Percentiles rank a stretch among this genome's conserved stretches.
Evolutionary conservation across 2,113 vertebrate genomes (phyloP).

Genomic region (Picathartes gymnocephalus): DNA sequence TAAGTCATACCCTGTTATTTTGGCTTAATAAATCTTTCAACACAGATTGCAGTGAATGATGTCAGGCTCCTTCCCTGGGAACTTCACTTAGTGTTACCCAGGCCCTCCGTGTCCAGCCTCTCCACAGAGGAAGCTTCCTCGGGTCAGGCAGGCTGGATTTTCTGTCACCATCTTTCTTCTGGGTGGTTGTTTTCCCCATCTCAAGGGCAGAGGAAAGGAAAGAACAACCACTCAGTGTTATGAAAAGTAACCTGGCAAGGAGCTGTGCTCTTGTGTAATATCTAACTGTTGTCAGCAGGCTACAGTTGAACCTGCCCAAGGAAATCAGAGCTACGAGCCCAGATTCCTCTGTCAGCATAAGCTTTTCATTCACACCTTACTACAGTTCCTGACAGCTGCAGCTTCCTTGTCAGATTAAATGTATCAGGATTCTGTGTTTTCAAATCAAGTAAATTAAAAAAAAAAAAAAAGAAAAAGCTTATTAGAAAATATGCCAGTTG

Average conservation of each 20-base stretch:
- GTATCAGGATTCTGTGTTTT: conserved; percentile 29
- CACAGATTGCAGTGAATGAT: not conserved
- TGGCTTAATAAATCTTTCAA: not conserved
- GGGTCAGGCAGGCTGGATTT: not conserved
- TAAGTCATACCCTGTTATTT: not conserved
- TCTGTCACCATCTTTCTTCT: not conserved
- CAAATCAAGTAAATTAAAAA: not conserved
- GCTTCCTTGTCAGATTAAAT: conserved; percentile 67
- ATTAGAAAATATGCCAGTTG: not conserved
- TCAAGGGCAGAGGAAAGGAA: not conserved
- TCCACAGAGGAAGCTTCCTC: not conserved
- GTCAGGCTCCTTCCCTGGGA: not conserved
- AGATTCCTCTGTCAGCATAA: conserved; percentile 58
- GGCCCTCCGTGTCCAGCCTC: not conserved
- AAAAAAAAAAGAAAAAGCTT: not conserved
- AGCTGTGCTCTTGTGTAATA: not conserved
- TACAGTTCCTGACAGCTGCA: conserved; percentile 60
- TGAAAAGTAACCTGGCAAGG: not conserved
- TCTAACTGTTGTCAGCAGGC: conserved; percentile 22
- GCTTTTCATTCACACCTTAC: conserved; percentile 68
- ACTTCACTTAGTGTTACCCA: not conserved
- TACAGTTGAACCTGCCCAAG: conserved; percentile 29
- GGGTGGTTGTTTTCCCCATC: not conserved
- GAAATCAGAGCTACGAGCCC: conserved; percentile 40
- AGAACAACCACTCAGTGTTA: not conserved